Conservation (phyloP, 2,113 vertebrate species). For the Hymenochirus boettgeri region DNA sequence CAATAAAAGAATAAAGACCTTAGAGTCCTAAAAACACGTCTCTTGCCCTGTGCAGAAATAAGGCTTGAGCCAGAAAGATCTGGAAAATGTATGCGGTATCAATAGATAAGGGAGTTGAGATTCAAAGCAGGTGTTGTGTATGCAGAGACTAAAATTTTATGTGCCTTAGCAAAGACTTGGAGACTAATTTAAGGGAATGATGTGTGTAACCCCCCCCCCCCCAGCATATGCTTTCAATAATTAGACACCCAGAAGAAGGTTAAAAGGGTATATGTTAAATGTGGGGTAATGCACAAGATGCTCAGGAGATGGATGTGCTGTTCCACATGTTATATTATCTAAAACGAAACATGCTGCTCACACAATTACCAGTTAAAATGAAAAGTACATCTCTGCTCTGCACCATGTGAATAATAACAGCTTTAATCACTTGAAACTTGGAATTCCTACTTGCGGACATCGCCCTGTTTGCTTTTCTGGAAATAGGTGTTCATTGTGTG, state of each 20-base stretch:
- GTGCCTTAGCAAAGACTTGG: slow-evolving; percentile 18
- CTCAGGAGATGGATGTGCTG: slow-evolving; percentile 6
- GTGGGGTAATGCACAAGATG: slow-evolving; percentile 9
- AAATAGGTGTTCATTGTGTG: slow-evolving; percentile 23
- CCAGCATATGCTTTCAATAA: slow-evolving; percentile 20
- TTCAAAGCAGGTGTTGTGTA: slow-evolving; percentile 37
- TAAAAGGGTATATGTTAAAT: slow-evolving; percentile 18
- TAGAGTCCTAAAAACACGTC: not conserved
- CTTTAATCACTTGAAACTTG: not conserved
- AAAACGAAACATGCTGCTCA: not conserved
- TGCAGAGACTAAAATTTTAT: slow-evolving; percentile 15
- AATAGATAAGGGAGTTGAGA: slow-evolving; percentile 36
- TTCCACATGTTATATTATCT: slow-evolving; percentile 9
- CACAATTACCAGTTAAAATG: slow-evolving; percentile 2
- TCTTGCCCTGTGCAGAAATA: slow-evolving; percentile 14
- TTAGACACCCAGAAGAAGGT: slow-evolving; percentile 13
- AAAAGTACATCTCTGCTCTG: not conserved
- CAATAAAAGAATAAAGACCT: not conserved
- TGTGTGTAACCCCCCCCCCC: not conserved
- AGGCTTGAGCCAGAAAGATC: slow-evolving; percentile 14
- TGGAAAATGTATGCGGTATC: slow-evolving; percentile 26
- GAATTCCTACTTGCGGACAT: slow-evolving; percentile 2
- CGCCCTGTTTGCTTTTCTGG: slow-evolving; percentile 13
- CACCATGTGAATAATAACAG: not conserved
- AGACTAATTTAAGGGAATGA: slow-evolving; percentile 21